Evolutionary conservation across 30 jellyfish, hydroid and myxozoan species (phyloP).

Genomic region (Aurelia aurita): DNA sequence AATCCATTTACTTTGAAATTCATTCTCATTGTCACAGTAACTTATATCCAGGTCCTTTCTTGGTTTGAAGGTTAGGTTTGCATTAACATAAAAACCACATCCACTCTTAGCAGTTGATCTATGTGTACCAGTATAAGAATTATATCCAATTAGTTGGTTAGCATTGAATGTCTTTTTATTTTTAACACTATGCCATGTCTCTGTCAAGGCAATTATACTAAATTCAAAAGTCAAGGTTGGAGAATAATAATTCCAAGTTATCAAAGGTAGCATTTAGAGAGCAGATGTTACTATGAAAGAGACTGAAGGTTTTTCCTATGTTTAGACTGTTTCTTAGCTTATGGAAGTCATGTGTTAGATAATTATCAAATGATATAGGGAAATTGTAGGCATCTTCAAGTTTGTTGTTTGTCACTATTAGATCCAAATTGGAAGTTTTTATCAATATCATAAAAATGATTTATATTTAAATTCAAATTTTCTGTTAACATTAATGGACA

Average conservation of each 20-base stretch:
- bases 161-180: neutral
- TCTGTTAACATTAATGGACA: too few species aligned
- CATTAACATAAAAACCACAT: neutral
- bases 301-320: neutral
- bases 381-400: too few species aligned
- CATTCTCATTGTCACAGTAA: neutral
- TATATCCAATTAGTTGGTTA: neutral
- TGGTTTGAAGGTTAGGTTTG: neutral
- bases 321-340: neutral
- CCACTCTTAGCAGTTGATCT: neutral
- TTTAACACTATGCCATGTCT: neutral
- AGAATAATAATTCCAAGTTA: neutral
- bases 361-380: neutral
- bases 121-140: neutral
- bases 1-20: conserved; percentile 1
- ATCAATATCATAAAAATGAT: too few species aligned
- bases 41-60: conserved; percentile 23
- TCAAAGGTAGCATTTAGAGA: too few species aligned
- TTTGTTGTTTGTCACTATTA: too few species aligned
- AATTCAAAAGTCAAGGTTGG: neutral
- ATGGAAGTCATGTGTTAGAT: neutral
- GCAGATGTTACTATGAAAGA: neutral
- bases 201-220: neutral
- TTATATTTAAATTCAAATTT: too few species aligned
- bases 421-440: too few species aligned